Percentiles rank a stretch among this genome's conserved stretches.
Evolutionary conservation across 1,140 invertebrate species (phyloP).

Genomic region (Ctenoplectra terminalis): DNA sequence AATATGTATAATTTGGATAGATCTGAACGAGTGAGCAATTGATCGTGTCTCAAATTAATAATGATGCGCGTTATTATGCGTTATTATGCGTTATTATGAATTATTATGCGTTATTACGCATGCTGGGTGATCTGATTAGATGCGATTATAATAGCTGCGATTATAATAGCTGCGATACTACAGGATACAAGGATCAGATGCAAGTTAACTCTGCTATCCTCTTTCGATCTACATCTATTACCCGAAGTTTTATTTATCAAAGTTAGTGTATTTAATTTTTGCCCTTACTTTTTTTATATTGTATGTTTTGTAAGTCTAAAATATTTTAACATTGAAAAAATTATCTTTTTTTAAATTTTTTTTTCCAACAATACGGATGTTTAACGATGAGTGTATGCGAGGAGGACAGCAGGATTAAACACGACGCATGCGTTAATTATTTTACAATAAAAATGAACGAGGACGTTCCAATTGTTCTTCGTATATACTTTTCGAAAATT

Average conservation of each 20-base stretch:
- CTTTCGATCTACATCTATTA: too few species aligned
- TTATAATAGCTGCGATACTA: slow-evolving; percentile 8
- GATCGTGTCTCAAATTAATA: too few species aligned
- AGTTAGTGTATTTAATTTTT: too few species aligned
- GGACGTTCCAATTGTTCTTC: background rate
- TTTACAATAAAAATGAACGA: slow-evolving; percentile 27
- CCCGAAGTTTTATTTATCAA: too few species aligned
- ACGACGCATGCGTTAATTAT: background rate
- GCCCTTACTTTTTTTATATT: too few species aligned
- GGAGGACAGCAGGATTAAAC: too few species aligned
- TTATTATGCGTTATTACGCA: background rate
- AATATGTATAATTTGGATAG: background rate
- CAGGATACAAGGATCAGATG: background rate
- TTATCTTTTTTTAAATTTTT: too few species aligned
- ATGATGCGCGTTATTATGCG: background rate
- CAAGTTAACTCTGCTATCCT: too few species aligned
- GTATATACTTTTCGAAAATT: background rate
- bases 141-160: background rate
- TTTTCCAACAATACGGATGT: too few species aligned
- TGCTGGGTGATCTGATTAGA: slow-evolving; percentile 1
- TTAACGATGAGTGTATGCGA: too few species aligned
- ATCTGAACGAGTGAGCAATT: background rate
- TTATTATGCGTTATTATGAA: slow-evolving; percentile 1
- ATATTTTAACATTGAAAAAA: too few species aligned
- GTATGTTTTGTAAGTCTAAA: too few species aligned